These are phyloP conservation scores for Gorsachius goisagi DNA, from an alignment of 2,113 vertebrate genomes.

Conservation along the genomic window DNA sequence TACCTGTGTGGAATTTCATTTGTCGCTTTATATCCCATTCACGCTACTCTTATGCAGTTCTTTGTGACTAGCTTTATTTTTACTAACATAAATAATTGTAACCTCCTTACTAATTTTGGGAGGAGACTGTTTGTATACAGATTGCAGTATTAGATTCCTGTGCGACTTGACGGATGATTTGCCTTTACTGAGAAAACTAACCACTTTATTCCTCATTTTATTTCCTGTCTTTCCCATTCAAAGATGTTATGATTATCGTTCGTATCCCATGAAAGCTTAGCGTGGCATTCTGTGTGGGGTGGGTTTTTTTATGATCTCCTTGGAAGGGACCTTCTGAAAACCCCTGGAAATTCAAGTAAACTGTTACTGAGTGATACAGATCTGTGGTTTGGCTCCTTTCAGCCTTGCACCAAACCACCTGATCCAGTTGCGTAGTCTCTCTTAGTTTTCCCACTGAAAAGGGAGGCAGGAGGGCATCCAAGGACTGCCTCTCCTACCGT, in stretches of 20 bases:
- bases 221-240: neutral
- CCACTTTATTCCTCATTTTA: neutral
- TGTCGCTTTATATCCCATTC: neutral
- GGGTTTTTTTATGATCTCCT: neutral
- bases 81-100: neutral
- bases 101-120: neutral
- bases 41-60: neutral
- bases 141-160: neutral
- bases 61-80: neutral
- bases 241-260: neutral
- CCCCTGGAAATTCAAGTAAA: neutral
- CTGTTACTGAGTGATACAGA: neutral
- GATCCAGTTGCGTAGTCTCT: neutral
- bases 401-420: rapidly evolving
- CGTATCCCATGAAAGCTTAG: neutral
- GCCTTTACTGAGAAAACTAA: neutral
- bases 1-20: neutral
- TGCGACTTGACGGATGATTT: neutral
- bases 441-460: neutral
- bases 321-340: neutral
- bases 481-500: neutral
- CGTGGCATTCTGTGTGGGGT: neutral
- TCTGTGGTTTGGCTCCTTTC: neutral
- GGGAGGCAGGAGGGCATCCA: neutral
- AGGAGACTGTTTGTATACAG: neutral